Conservation (phyloP, 2,888 invertebrate species). For the Ichneumoninae sp. region DNA sequence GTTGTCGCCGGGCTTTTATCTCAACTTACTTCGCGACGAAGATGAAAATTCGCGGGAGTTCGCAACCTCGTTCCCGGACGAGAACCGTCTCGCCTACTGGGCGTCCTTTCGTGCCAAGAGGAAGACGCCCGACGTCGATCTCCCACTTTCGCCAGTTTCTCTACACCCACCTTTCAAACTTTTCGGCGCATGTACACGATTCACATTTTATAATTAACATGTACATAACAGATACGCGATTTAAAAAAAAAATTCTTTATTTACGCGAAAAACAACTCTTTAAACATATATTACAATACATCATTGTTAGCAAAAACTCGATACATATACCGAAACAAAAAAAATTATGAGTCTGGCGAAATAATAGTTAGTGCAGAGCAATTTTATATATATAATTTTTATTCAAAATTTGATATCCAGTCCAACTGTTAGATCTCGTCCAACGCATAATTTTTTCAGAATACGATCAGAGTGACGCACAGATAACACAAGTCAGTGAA, state of each 20-base stretch:
- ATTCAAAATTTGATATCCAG: not conserved
- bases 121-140: conserved; percentile 56
- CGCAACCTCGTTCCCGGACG: conserved; percentile 49
- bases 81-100: conserved; percentile 64
- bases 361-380: not conserved
- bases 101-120: conserved; percentile 59
- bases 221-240: not conserved
- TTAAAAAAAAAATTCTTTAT: not conserved
- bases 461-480: too few relatives aligned
- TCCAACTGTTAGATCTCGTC: too few relatives aligned
- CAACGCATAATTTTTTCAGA: too few relatives aligned
- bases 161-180: conserved; percentile 52
- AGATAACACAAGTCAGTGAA: conserved; percentile 46
- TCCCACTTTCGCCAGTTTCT: conserved; percentile 56
- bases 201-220: not conserved
- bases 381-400: not conserved
- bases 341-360: not conserved
- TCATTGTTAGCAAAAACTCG: conserved; percentile 20
- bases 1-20: conserved; percentile 12
- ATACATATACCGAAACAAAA: not conserved
- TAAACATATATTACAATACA: conserved; percentile 20
- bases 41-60: conserved; percentile 34
- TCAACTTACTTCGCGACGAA: conserved; percentile 48
- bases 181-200: conserved; percentile 36
- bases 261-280: not conserved